A percentile compares a stretch with the other conserved stretches of the same genome.
phyloP scores from a whole-genome alignment of 2,797 vertebrate genomes.

The Cirrhinus molitorella region DNA sequence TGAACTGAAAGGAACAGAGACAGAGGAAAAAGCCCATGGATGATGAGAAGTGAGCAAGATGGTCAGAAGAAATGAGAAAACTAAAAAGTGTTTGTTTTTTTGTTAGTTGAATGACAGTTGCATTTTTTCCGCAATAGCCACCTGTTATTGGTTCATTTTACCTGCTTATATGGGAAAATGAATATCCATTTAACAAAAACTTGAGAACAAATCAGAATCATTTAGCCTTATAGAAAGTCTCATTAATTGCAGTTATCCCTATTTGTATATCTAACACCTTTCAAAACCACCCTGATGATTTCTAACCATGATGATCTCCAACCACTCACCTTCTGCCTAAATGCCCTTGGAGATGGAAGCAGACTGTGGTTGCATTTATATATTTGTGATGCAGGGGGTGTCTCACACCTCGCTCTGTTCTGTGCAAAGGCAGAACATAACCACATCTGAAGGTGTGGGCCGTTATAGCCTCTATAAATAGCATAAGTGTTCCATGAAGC shows the following conservation, averaged over 20 bases:
- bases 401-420: slow-evolving; percentile 44
- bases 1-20: not conserved
- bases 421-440: slow-evolving; percentile 24
- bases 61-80: not conserved
- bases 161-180: not conserved
- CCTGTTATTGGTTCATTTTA: not conserved
- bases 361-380: slow-evolving; percentile 25
- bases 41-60: not conserved
- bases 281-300: slow-evolving; percentile 26
- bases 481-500: slow-evolving; percentile 52
- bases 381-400: slow-evolving; percentile 44
- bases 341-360: slow-evolving; percentile 32
- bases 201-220: not conserved
- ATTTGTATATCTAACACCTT: slow-evolving; percentile 4
- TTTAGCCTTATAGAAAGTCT: not conserved
- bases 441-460: slow-evolving; percentile 56
- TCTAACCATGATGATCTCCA: slow-evolving; percentile 7
- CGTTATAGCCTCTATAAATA: slow-evolving; percentile 61
- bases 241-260: not conserved
- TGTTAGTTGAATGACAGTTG: no score
- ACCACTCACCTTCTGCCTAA: slow-evolving; percentile 40
- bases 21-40: not conserved
- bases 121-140: not conserved
- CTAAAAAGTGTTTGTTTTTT: not conserved
- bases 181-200: not conserved